A percentile compares a stretch with the other conserved stretches of the same genome.
Conservation (phyloP, 2,888 invertebrate genomes). For the Chrysodeixis includens region DNA sequence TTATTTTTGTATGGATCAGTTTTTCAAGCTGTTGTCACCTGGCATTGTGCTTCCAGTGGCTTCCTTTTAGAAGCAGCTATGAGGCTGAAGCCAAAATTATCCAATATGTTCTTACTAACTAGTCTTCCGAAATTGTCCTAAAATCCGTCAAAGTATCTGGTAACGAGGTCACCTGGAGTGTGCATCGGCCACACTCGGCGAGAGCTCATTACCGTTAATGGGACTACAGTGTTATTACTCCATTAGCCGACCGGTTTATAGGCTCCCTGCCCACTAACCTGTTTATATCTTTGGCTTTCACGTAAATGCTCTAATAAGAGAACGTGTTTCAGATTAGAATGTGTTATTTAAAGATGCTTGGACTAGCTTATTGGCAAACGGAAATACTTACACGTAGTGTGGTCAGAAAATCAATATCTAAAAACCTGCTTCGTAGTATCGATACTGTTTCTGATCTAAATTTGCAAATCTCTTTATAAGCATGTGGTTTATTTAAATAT, state of each 20-base stretch:
- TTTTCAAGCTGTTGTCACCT: too few relatives aligned
- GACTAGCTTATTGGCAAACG: not conserved
- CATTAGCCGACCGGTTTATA: constrained; percentile 36
- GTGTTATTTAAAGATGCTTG: constrained; percentile 1
- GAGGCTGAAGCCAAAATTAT: too few relatives aligned
- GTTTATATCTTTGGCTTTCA: constrained; percentile 34
- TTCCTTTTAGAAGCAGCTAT: too few relatives aligned
- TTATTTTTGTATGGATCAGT: too few relatives aligned
- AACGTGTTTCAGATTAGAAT: not conserved
- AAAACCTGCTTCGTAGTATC: not conserved
- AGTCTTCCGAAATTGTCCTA: not conserved
- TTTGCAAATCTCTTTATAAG: too few relatives aligned
- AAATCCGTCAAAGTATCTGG: constrained; percentile 3
- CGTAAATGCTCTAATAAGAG: constrained; percentile 24
- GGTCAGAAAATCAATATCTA: not conserved
- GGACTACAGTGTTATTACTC: constrained; percentile 43
- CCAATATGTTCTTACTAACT: not conserved
- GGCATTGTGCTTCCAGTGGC: too few relatives aligned
- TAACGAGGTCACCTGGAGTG: constrained; percentile 3
- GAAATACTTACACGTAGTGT: not conserved
- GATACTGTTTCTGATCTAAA: too few relatives aligned
- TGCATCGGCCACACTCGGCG: constrained; percentile 2
- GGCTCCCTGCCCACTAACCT: constrained; percentile 42
- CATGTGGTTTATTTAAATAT: too few relatives aligned
- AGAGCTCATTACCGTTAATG: constrained; percentile 43